Evolutionary conservation across 64 coral and sea anemone genomes (phyloP).

Genomic region (Cladopsammia gracilis): DNA sequence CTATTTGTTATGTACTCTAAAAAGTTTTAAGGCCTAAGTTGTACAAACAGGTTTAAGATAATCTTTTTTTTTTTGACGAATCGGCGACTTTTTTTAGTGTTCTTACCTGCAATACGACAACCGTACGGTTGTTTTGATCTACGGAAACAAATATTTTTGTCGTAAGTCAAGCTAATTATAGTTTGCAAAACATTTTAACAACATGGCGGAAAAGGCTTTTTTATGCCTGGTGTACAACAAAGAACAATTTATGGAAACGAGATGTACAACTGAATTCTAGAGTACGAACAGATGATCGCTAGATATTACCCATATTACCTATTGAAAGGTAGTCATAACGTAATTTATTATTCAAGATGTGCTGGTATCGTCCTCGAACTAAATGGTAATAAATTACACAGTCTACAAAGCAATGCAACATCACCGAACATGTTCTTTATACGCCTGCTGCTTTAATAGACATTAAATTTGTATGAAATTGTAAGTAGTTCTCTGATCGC

Average conservation of each 20-base stretch:
- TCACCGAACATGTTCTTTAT: not conserved
- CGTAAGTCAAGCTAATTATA: not conserved
- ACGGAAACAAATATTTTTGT: not conserved
- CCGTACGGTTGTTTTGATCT: not conserved
- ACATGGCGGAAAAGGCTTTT: too few relatives aligned
- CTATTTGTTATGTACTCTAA: not conserved
- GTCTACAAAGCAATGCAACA: too few relatives aligned
- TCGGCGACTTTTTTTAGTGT: not conserved
- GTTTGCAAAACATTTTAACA: not conserved
- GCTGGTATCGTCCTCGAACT: too few relatives aligned
- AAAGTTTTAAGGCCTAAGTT: not conserved
- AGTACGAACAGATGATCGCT: too few relatives aligned
- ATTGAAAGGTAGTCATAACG: too few relatives aligned
- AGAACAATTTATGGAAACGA: too few relatives aligned
- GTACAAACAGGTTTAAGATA: not conserved
- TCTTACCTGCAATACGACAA: not conserved
- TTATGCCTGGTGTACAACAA: too few relatives aligned
- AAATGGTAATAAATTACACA: too few relatives aligned
- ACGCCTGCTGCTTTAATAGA: not conserved
- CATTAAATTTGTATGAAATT: too few relatives aligned
- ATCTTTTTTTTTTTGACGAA: not conserved
- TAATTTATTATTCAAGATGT: too few relatives aligned
- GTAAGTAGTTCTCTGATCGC: not conserved
- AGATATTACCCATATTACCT: too few relatives aligned
- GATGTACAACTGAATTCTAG: too few relatives aligned